phyloP scores from a whole-genome alignment of 1,140 invertebrate species.

The Drosophila carrolli region DNA sequence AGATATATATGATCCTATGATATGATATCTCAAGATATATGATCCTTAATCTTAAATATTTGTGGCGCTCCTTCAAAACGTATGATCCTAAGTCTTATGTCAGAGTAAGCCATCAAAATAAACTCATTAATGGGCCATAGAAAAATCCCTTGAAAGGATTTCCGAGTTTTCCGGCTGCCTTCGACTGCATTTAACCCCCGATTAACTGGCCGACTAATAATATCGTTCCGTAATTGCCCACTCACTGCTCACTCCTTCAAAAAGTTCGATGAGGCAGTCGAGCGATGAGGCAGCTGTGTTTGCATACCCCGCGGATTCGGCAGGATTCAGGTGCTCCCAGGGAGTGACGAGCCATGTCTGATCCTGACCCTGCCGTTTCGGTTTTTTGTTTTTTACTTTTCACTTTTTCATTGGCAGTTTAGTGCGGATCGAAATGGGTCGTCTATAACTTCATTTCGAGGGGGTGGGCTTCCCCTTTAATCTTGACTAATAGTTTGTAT shows the following conservation, averaged over 20 bases:
- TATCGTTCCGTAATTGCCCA: slow-evolving; percentile 57
- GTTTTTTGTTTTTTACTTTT: background rate
- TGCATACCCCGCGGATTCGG: slow-evolving; percentile 42
- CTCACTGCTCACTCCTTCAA: slow-evolving; percentile 5
- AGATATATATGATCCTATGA: too few species aligned
- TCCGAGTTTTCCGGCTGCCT: background rate
- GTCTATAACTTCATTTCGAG: slow-evolving; percentile 1
- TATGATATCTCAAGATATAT: too few species aligned
- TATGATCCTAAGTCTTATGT: too few species aligned
- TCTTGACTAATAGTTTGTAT: slow-evolving; percentile 82
- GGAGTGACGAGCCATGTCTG: slow-evolving; percentile 11
- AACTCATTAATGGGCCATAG: background rate
- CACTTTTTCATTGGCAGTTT: background rate
- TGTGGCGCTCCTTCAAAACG: too few species aligned
- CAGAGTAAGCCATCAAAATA: background rate
- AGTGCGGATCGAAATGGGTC: slow-evolving; percentile 10
- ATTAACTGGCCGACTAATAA: slow-evolving; percentile 33
- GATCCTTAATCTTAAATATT: too few species aligned
- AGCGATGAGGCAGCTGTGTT: slow-evolving; percentile 71
- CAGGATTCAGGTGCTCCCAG: slow-evolving; percentile 21
- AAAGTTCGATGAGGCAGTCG: slow-evolving; percentile 2
- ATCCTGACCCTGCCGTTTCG: slow-evolving; percentile 8
- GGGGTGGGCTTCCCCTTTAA: slow-evolving; percentile 45
- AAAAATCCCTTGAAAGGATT: too few species aligned
- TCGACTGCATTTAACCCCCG: slow-evolving; percentile 4